Base-by-base conservation (phyloP, 2,888 invertebrate species). In the Octonoba sinensis region DNA sequence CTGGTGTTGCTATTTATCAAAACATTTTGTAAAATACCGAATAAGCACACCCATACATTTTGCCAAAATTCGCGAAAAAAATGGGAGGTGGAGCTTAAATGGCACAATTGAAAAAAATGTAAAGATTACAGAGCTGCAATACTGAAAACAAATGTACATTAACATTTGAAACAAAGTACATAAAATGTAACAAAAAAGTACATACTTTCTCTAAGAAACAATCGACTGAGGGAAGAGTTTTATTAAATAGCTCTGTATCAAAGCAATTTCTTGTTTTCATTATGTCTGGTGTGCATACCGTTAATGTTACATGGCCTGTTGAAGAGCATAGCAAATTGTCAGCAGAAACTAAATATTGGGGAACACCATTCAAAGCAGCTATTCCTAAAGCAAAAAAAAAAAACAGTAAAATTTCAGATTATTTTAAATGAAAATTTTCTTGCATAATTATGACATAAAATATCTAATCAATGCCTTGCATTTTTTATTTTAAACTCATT, bases 291-390 rank as follows among this genome's bases (percentile, higher is more conserved):
- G 49, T 44, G 36, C 76, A 82, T 11, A n/a, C 24, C 57, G 60
- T 82, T n/a, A 82, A 67, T 44, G 66, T 18, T 4, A 83, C 57
- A 22, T 75, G 66, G 6, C 83, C 83, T 24, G 20, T 79, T 46
- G 83, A 70, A 13, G 78, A 60, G 22, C 70, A 79, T 8, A 67
- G 22, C 24, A 83, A 54, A 15, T 67, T 83, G 18, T 75, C 64
- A 8, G 78, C 74, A 12, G 83, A 79, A 18, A 83, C 78, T 46
- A 79, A 57, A 18, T 65, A 70, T 46, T 74, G 70, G 8, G 79
- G 83, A 18, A 75, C 24, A 15, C 79, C 83, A 75, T 83, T 71
- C 54, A 75, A 71, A 44, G 64, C 69, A 20, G 83, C 83, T 20
- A 69, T 62, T 4, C 83, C 83, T 83, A 56, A 56, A 66, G 65